These are phyloP conservation scores for Drosophila monieri DNA, from an alignment of 2,888 invertebrate species.

Conservation along the genomic window DNA sequence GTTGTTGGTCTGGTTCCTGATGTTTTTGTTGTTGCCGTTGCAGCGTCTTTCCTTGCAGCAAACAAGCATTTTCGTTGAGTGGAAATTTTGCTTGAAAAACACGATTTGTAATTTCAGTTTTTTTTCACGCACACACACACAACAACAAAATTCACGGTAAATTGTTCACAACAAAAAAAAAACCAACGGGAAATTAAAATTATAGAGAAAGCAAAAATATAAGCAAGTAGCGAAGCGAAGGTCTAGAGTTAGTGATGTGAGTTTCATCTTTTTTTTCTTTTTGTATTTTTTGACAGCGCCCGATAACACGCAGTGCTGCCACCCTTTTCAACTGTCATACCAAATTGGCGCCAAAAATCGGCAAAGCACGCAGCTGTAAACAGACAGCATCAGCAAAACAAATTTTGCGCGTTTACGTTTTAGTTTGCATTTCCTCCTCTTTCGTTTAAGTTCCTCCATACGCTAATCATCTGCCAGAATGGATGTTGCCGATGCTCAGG, in stretches of 20 bases:
- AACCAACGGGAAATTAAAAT: conserved; percentile 61
- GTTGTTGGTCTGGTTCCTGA: conserved; percentile 22
- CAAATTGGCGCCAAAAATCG: conserved; percentile 60
- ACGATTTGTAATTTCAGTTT: conserved; percentile 7
- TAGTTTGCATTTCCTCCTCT: conserved; percentile 17
- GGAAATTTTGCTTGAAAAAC: conserved; percentile 6
- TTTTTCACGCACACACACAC: conserved; percentile 67
- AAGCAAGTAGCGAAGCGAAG: conserved; percentile 2
- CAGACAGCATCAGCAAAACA: conserved; percentile 11
- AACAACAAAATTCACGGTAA: conserved; percentile 53
- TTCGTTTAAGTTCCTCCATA: conserved; percentile 9
- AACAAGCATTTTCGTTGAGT: conserved; percentile 47
- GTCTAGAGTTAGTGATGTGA: conserved; percentile 2
- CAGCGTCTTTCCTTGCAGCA: conserved; percentile 32
- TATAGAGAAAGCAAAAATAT: conserved; percentile 68
- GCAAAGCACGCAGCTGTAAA: conserved; percentile 55
- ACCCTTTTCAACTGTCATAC: conserved; percentile 13
- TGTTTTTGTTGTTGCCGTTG: conserved; percentile 24
- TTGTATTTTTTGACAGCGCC: not conserved
- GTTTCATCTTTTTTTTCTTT: no score
- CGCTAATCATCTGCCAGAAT: conserved; percentile 83
- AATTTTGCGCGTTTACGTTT: conserved; percentile 17
- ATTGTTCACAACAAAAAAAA: conserved; percentile 77
- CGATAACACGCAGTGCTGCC: not conserved
- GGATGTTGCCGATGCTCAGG: conserved; percentile 92